Conservation (phyloP, 2,888 invertebrate species). For the Neoscelio sp. region DNA sequence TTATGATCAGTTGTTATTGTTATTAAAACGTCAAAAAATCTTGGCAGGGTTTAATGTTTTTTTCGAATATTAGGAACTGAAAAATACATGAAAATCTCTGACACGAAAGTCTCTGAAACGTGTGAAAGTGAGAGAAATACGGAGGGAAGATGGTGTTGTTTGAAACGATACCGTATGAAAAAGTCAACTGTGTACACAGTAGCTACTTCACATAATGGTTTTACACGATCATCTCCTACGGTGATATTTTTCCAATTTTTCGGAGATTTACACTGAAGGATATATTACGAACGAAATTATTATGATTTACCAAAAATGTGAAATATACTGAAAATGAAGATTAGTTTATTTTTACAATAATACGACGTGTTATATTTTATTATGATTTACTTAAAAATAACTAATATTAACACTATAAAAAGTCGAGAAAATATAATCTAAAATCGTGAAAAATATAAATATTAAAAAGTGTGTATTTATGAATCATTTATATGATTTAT, state of each 20-base stretch:
- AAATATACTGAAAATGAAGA: not conserved
- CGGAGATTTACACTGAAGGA: conserved; percentile 42
- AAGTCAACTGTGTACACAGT: conserved; percentile 52
- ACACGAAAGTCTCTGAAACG: conserved; percentile 32
- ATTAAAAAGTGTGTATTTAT: no score
- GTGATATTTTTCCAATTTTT: conserved; percentile 63
- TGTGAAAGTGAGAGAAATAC: conserved; percentile 35
- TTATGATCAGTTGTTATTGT: no score
- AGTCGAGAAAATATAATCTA: no score
- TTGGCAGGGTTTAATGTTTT: conserved; percentile 1
- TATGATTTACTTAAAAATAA: no score
- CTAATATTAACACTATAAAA: no score
- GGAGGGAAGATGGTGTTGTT: conserved; percentile 21
- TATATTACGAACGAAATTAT: conserved; percentile 26
- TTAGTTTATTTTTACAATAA: not conserved
- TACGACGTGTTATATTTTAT: no score
- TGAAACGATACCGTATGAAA: conserved; percentile 50
- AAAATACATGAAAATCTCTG: conserved; percentile 56
- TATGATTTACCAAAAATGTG: conserved; percentile 47
- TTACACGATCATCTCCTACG: conserved; percentile 52
- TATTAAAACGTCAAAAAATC: no score
- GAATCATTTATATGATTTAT: no score
- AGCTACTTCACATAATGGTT: conserved; percentile 62
- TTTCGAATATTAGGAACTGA: conserved; percentile 40
- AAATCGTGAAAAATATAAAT: no score